A percentile compares a stretch with the other conserved stretches of the same genome.
phyloP scores from a whole-genome alignment of 2,797 vertebrate genomes.

The Eidolon dupreanum region DNA sequence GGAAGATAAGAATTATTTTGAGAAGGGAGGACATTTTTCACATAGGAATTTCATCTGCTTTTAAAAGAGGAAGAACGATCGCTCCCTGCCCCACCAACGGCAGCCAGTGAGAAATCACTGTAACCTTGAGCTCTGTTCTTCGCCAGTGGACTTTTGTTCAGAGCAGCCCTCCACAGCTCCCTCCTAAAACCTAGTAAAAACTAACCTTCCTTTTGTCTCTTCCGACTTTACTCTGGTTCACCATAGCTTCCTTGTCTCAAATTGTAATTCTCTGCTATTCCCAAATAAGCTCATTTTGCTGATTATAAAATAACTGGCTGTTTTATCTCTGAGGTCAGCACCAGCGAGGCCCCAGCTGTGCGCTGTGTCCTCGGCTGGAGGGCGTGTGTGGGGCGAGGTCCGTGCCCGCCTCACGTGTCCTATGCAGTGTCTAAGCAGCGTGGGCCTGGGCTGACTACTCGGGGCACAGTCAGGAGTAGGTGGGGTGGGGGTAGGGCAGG shows the following conservation, averaged over 20 bases:
- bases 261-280: neutral
- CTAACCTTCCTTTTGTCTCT: neutral
- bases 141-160: neutral
- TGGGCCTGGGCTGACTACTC: no score
- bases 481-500: no score
- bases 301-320: neutral
- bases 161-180: neutral
- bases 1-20: no score
- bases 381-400: fast-evolving
- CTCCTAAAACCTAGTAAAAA: neutral
- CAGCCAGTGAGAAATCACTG: neutral
- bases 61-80: neutral
- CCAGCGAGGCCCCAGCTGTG: neutral
- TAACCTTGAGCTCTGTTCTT: neutral
- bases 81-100: neutral
- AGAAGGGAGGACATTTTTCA: no score
- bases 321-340: neutral
- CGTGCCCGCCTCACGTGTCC: neutral
- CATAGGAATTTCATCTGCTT: no score
- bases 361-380: neutral
- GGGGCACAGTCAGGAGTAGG: neutral
- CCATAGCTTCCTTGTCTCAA: neutral
- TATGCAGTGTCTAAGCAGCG: neutral
- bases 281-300: neutral
- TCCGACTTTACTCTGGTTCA: neutral